These are phyloP conservation scores for Ichneumon xanthorius DNA, from an alignment of 2,888 invertebrate genomes.

Conservation along the genomic window DNA sequence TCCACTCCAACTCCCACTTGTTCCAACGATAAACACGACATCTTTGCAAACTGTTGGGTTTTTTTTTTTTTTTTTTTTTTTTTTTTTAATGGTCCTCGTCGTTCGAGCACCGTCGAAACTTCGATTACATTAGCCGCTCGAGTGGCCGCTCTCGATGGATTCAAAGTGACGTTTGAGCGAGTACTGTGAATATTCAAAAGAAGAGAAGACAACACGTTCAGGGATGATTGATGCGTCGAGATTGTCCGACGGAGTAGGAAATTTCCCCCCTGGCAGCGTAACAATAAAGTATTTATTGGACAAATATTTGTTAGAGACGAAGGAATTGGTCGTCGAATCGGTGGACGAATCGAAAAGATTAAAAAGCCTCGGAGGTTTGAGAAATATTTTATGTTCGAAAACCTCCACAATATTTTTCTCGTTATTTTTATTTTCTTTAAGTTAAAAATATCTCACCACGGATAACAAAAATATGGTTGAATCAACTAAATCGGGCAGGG, in stretches of 20 bases:
- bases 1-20: not conserved
- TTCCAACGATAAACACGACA: slow-evolving; percentile 5
- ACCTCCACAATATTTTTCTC: too few relatives aligned
- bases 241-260: slow-evolving; percentile 27
- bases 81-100: not conserved
- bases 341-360: not conserved
- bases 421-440: too few relatives aligned
- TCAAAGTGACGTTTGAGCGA: slow-evolving; percentile 16
- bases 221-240: slow-evolving; percentile 55
- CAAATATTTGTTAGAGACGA: not conserved
- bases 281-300: slow-evolving; percentile 48
- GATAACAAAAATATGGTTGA: too few relatives aligned
- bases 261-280: slow-evolving; percentile 13
- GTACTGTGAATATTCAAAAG: slow-evolving; percentile 22
- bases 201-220: slow-evolving; percentile 18
- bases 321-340: not conserved
- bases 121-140: slow-evolving; percentile 17
- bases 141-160: not conserved
- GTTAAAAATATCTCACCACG: too few relatives aligned
- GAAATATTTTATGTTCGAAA: too few relatives aligned
- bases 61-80: not conserved
- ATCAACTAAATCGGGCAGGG: too few relatives aligned
- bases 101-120: not conserved
- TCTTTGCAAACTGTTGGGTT: not conserved
- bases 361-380: too few relatives aligned